These are phyloP conservation scores for Drosophila nigricruria DNA, from an alignment of 2,888 invertebrate species.

Conservation along the genomic window DNA sequence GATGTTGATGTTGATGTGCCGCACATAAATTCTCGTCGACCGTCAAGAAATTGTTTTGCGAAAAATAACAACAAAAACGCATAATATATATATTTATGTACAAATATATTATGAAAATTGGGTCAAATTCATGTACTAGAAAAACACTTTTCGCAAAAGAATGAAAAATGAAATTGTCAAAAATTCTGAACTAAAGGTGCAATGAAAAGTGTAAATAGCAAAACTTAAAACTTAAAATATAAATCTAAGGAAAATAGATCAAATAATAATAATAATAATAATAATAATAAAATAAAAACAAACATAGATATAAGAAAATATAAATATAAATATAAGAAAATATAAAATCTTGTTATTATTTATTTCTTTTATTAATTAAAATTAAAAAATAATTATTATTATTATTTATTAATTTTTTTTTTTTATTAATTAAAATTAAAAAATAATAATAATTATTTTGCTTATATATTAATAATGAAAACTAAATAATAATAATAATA, in stretches of 20 bases:
- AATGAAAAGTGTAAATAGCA: not conserved
- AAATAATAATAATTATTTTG: too few relatives aligned
- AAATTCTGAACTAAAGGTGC: not conserved
- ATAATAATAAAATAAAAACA: not conserved
- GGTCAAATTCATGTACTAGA: conserved; percentile 67
- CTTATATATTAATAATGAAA: too few relatives aligned
- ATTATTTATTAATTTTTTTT: too few relatives aligned
- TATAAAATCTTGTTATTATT: not conserved
- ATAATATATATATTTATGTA: conserved; percentile 10
- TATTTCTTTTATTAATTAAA: too few relatives aligned
- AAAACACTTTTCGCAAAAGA: conserved; percentile 28
- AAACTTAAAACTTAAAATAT: too few relatives aligned
- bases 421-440: too few relatives aligned
- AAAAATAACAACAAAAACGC: conserved; percentile 20
- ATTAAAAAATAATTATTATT: not conserved
- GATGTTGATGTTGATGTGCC: conserved; percentile 70
- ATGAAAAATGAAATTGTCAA: conserved; percentile 9
- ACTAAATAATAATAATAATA: not conserved
- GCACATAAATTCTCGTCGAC: conserved; percentile 64
- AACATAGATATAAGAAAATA: too few relatives aligned
- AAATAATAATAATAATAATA: too few relatives aligned
- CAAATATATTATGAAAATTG: conserved; percentile 60
- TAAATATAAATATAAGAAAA: not conserved
- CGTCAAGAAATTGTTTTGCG: conserved; percentile 35
- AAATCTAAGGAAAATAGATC: too few relatives aligned